These are phyloP conservation scores for Smutsia temminckii DNA, from an alignment of 2,797 vertebrate species.

Conservation along the genomic window DNA sequence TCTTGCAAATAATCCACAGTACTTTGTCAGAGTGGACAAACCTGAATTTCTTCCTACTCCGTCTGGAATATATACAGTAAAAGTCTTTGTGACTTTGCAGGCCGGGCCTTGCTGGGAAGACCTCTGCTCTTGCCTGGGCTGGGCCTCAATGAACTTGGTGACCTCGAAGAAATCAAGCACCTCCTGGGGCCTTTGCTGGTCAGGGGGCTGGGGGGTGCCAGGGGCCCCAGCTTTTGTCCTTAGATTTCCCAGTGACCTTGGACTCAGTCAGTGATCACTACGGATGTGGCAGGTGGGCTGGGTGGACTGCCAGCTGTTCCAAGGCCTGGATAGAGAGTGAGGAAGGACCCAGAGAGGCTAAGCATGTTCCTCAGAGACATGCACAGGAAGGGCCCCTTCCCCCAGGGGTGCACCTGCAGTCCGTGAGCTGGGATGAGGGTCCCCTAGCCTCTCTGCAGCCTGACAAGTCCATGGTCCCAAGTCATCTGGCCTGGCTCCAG, in stretches of 20 bases:
- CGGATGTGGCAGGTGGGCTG: constrained; percentile 19
- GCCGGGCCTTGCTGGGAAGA: not conserved
- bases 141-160: not conserved
- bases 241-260: constrained; percentile 37
- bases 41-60: constrained; percentile 52
- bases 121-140: not conserved
- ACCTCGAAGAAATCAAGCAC: not conserved
- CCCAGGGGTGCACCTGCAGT: not conserved
- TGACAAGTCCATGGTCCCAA: rapidly evolving
- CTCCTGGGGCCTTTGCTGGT: not conserved
- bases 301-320: not conserved
- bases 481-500: not conserved
- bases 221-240: constrained; percentile 6
- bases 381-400: not conserved
- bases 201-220: not conserved
- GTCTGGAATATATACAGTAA: constrained; percentile 65
- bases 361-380: not conserved
- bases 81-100: constrained; percentile 64
- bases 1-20: constrained; percentile 61
- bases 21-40: constrained; percentile 68
- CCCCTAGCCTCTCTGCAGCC: not conserved
- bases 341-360: not conserved
- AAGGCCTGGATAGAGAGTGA: not conserved
- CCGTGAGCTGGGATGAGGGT: not conserved
- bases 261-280: not conserved